phyloP scores from a whole-genome alignment of 2,888 invertebrate genomes.

The Aphidoletes aphidimyza region DNA sequence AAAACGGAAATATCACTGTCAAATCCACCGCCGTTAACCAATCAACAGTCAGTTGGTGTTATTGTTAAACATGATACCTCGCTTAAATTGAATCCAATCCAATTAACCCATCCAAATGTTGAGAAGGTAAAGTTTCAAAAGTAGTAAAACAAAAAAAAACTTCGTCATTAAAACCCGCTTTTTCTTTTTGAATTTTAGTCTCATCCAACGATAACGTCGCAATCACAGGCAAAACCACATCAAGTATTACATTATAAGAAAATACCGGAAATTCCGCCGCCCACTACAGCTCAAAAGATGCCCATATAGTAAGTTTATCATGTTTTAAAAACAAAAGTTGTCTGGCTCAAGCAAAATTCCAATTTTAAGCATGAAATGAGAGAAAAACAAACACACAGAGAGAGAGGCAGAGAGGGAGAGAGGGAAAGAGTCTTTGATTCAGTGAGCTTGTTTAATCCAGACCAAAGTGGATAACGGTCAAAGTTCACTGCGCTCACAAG shows the following conservation, averaged over 20 bases:
- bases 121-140: conserved; percentile 63
- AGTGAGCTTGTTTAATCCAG: too few species aligned
- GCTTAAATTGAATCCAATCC: conserved; percentile 66
- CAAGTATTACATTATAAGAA: not conserved
- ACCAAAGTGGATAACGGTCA: too few species aligned
- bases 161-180: not conserved
- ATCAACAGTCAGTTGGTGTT: conserved; percentile 74
- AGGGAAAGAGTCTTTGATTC: too few species aligned
- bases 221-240: conserved; percentile 66
- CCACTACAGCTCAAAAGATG: conserved; percentile 58
- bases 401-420: too few species aligned
- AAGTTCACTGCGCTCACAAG: too few species aligned
- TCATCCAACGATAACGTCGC: conserved; percentile 65
- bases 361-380: too few species aligned
- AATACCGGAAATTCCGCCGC: not conserved
- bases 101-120: conserved; percentile 70
- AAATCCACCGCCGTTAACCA: conserved; percentile 75
- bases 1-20: conserved; percentile 66
- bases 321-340: too few species aligned
- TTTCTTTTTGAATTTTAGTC: not conserved
- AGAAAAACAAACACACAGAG: too few species aligned
- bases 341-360: too few species aligned
- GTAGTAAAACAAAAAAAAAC: not conserved
- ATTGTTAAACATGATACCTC: conserved; percentile 76
- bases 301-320: conserved; percentile 53